Conservation (phyloP, 64 coral and sea anemone species). For the Montipora capricornis region DNA sequence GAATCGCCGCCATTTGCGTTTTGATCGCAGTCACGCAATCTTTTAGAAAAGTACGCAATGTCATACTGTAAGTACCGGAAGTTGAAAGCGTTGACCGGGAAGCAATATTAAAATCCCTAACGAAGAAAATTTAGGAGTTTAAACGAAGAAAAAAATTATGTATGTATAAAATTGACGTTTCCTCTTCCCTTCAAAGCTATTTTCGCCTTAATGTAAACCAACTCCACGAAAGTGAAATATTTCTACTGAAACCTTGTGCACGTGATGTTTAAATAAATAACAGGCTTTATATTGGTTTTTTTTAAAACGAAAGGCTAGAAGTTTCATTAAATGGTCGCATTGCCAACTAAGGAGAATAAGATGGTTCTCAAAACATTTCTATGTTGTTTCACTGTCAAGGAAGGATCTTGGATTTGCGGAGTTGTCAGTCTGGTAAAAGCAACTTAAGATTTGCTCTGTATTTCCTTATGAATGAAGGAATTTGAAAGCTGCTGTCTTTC, state of each 20-base stretch:
- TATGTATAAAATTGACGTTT: no score
- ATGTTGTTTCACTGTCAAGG: conserved; percentile 58
- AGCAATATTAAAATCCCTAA: no score
- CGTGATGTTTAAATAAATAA: conserved; percentile 39
- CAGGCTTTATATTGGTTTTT: not conserved
- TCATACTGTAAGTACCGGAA: not conserved
- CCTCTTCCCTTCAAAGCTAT: no score
- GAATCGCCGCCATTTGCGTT: conserved; percentile 3
- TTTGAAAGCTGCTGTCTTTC: not conserved
- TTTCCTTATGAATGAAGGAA: not conserved
- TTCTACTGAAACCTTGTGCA: not conserved
- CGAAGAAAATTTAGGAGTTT: no score
- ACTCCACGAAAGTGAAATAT: conserved; percentile 18
- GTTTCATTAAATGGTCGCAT: not conserved
- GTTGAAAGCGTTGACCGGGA: no score
- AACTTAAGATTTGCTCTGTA: not conserved
- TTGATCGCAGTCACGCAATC: not conserved
- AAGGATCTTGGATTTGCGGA: conserved; percentile 59
- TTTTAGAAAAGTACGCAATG: not conserved
- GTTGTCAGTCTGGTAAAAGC: conserved; percentile 48
- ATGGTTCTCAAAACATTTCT: conserved; percentile 64
- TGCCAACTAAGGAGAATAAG: not conserved
- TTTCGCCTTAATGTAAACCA: no score
- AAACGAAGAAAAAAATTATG: no score
- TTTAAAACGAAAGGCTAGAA: not conserved